Conservation (phyloP, 2,113 vertebrate genomes). For the Mesocricetus auratus region DNA sequence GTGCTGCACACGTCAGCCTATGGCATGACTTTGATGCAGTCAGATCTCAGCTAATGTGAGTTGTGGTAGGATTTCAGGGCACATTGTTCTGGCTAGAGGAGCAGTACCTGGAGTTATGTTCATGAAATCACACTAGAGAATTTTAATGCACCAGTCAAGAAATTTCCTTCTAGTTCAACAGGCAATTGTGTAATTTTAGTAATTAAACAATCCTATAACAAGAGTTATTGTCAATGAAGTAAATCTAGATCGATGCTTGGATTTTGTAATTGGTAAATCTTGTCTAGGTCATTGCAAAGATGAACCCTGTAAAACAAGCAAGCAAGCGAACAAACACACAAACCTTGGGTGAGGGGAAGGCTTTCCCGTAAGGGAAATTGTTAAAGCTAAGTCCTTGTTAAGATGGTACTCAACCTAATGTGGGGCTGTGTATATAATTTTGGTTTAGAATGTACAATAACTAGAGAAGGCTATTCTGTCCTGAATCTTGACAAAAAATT, state of each 20-base stretch:
- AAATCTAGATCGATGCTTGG: neutral
- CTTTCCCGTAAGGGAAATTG: neutral
- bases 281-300: neutral
- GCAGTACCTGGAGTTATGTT: neutral
- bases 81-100: neutral
- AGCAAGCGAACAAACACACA: neutral
- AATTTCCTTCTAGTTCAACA: conserved; percentile 14
- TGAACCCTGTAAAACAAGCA: neutral
- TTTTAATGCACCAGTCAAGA: neutral
- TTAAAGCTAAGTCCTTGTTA: neutral
- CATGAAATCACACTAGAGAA: neutral
- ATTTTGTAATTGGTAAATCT: conserved; percentile 28
- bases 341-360: too few relatives aligned
- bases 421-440: neutral
- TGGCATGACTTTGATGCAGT: neutral
- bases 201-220: conserved; percentile 8
- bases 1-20: neutral
- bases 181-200: neutral
- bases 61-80: neutral
- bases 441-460: conserved; percentile 18
- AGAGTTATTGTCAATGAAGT: conserved; percentile 25
- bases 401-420: neutral
- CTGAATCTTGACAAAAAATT: conserved; percentile 20
- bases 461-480: neutral
- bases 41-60: neutral